Percentiles rank a stretch among this genome's conserved stretches.
Conservation (phyloP, 64 coral and sea anemone species). For the Orbicella faveolata region DNA sequence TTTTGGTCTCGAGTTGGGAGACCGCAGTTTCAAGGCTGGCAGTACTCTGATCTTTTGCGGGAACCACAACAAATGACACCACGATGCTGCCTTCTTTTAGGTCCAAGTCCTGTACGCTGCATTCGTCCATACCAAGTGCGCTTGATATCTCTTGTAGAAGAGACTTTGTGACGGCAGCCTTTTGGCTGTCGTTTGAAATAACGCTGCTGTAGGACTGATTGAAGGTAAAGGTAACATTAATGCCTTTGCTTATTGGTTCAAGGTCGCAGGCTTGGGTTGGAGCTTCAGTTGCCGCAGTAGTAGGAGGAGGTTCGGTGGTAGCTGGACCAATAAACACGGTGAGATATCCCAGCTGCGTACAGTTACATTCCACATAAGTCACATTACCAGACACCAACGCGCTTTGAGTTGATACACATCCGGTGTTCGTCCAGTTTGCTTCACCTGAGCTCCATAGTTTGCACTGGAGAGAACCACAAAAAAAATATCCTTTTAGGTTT, state of each 20-base stretch:
- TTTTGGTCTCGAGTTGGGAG: not conserved
- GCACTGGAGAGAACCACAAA: slow-evolving; percentile 36
- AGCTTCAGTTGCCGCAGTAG: not conserved
- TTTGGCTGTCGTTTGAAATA: slow-evolving; percentile 21
- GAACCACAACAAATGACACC: slow-evolving; percentile 49
- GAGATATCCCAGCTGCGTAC: slow-evolving; percentile 50
- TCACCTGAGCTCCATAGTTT: slow-evolving; percentile 47
- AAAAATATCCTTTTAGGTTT: not conserved
- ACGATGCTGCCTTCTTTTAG: slow-evolving; percentile 61
- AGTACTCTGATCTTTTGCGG: not conserved
- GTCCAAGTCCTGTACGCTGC: slow-evolving; percentile 45
- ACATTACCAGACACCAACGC: slow-evolving; percentile 16
- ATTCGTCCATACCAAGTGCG: slow-evolving; percentile 29
- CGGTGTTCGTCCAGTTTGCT: slow-evolving; percentile 35
- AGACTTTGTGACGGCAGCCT: slow-evolving; percentile 19
- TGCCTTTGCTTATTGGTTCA: not conserved
- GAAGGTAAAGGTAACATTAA: slow-evolving; percentile 41
- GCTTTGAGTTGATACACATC: slow-evolving; percentile 47
- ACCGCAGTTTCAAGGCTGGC: slow-evolving; percentile 5
- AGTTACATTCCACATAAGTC: slow-evolving; percentile 67
- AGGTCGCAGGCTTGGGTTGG: not conserved
- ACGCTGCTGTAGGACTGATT: slow-evolving; percentile 30
- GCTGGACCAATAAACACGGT: slow-evolving; percentile 30
- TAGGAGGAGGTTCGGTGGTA: slow-evolving; percentile 2
- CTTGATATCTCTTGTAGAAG: slow-evolving; percentile 27